Base-by-base conservation (phyloP, 1,140 invertebrate species). In the Drosophila nebulosa region DNA sequence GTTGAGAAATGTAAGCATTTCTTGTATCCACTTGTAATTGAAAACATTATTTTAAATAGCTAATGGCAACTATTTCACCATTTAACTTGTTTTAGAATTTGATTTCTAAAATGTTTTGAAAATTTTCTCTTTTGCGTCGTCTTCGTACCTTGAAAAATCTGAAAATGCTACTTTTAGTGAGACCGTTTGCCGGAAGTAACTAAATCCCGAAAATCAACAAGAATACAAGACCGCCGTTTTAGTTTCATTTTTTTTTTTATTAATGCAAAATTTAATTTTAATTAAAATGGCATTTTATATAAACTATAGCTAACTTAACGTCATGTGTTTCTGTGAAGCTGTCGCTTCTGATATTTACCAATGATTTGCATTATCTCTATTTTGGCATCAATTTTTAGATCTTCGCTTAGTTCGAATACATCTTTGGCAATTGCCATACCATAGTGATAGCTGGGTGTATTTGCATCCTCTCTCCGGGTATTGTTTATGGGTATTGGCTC, bases 311-410 rank as follows among this genome's bases (percentile, higher is more conserved):
- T 42, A 2, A 9, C 6, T 9, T 46, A 9, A 18, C 5, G 39
- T 6, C 7, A 16, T 5, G 18, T 21, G 39, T 16, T 21, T 21
- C 9, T 18, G 3, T 6, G 16, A 10, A 46, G n/a, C 6, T 74
- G 72, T 42, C 52, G 57, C 14, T 74, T 74, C n/a, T 74, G 72
- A 14, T 74, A 74, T 39, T 74, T 74, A n/a, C 64, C 68, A 62
- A 74, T 70, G 2, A 70, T 42, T 58, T 74, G 32, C 72, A 74
- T 74, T 18, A 74, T 70, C 51, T 74, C 72, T 68, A 74, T 65
- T n/a, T 74, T 74, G 4, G 72, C 72, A 35, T 74, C 72, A 50
- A 74, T 71, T 42, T 62, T 74, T 7, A 74, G 57, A 12, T 52
- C 70, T 26, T 50, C 72, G 0, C 65, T 63, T 5, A 74, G 26